A percentile compares a stretch with the other conserved stretches of the same genome.
These are phyloP conservation scores for Ormyrus nitidulus DNA, from an alignment of 2,888 invertebrate genomes.

Conservation along the genomic window DNA sequence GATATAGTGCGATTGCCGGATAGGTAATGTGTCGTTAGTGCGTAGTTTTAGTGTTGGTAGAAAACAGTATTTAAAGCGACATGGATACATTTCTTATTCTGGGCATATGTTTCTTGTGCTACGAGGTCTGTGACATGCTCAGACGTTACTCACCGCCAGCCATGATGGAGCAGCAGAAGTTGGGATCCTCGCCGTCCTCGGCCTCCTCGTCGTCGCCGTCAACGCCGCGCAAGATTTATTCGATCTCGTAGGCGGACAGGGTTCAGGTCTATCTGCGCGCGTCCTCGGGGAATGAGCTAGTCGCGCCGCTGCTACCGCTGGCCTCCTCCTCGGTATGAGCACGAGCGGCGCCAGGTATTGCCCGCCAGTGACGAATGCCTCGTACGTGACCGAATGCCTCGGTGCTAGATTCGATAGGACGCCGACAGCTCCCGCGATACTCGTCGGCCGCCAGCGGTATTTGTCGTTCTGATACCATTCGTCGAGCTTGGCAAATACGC, in stretches of 20 bases:
- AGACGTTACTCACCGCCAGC: slow-evolving; percentile 69
- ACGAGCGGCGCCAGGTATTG: slow-evolving; percentile 21
- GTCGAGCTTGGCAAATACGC: slow-evolving; percentile 17
- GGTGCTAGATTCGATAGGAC: slow-evolving; percentile 53
- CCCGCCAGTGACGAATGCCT: slow-evolving; percentile 54
- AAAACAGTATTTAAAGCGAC: slow-evolving; percentile 34
- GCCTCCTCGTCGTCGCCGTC: slow-evolving; percentile 69
- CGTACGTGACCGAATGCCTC: slow-evolving; percentile 56
- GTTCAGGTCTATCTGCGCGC: neutral
- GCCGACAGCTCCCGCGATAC: neutral
- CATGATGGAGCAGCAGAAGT: slow-evolving; percentile 63
- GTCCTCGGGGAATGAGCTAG: slow-evolving; percentile 20
- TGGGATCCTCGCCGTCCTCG: slow-evolving; percentile 65
- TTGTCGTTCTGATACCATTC: slow-evolving; percentile 6
- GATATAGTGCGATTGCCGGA: too few species aligned
- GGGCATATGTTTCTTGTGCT: slow-evolving; percentile 82
- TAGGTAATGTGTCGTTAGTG: too few species aligned
- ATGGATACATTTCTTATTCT: slow-evolving; percentile 84
- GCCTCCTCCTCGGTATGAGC: slow-evolving; percentile 15
- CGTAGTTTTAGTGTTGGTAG: slow-evolving; percentile 18
- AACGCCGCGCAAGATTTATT: slow-evolving; percentile 72
- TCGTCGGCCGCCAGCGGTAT: slow-evolving; percentile 2
- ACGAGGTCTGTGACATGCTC: slow-evolving; percentile 82
- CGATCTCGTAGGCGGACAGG: slow-evolving; percentile 68
- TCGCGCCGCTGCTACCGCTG: neutral